Base-by-base conservation (phyloP, 2,888 invertebrate species). In the Troglohyphantes excavatus region DNA sequence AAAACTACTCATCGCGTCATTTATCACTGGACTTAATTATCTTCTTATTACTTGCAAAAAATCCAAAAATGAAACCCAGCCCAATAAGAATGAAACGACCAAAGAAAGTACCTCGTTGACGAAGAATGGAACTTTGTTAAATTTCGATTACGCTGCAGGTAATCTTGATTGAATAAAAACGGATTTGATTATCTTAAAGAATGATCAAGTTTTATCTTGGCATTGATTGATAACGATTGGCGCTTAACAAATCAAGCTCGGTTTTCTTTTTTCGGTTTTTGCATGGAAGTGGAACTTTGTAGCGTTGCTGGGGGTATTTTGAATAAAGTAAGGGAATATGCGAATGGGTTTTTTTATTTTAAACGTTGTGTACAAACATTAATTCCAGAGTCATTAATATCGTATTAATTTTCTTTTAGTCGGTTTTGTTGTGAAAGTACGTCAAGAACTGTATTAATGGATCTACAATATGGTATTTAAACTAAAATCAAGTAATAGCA, bases 161-260 rank as follows among this genome's bases (percentile, higher is more conserved):
- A 61, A 82, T 82, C 81, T 82, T 59, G 70, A 82, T 82, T 68
- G 70, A 59, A 70, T 59, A 70, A 82, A 59, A 82, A 82, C 53
- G 53, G 21, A 61, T 82, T 82, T 70, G 70, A 70, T 82, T 82
- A 70, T 82, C 70, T 82, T 70, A 82, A 82, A 82, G 81, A 82
- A 70, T 70, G 70, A 70, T 61, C 23, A 65, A 65, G 63, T 70
- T 21, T 63, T 82, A 82, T 53, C 81, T 29, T 61, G 70, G 70
- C 39, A 70, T 29, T 70, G 81, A 81, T 81, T 81, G 68, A 82
- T 82, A 59, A 39, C 21, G 21, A 46, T 21, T 19, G 39, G 43
- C 46, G 39, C 46, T 73, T 39, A 46, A 46, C 73, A 17, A 43
- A 43, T 26, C 46, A 39, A 39, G 21, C 53, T 19, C 7, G 46